Percentiles rank a stretch among this genome's conserved stretches.
Evolutionary conservation across 2,113 vertebrate genomes (phyloP).

Genomic region (Carassius gibelio): DNA sequence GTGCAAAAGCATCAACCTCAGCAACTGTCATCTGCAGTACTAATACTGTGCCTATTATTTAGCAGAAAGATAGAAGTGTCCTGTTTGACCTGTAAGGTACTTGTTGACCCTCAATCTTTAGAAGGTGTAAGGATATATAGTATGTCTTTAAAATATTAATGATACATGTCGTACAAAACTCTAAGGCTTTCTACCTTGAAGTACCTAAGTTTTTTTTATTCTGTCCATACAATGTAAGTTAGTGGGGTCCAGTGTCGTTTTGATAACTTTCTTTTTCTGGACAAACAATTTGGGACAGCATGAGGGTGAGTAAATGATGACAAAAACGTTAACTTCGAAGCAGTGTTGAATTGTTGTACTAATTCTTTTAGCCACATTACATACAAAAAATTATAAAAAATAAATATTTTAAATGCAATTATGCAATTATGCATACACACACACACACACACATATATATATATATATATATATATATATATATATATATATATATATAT

Average conservation of each 20-base stretch:
- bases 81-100: not conserved
- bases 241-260: not conserved
- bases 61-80: not conserved
- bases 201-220: not conserved
- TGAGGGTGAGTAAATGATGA: not conserved
- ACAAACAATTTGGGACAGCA: not conserved
- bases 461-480: no score
- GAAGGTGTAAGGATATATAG: not conserved
- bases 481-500: no score
- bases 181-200: not conserved
- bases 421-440: no score
- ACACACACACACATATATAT: no score
- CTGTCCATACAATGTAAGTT: not conserved
- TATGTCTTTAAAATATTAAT: not conserved
- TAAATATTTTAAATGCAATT: no score
- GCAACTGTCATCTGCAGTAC: constrained; percentile 15
- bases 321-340: not conserved
- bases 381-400: not conserved
- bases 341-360: no score
- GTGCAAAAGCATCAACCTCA: constrained; percentile 4
- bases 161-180: not conserved
- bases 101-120: not conserved
- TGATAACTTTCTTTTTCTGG: not conserved
- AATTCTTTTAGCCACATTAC: not conserved
- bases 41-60: not conserved